Conservation (phyloP, 1,140 invertebrate species). For the Trissolcus basalis region DNA sequence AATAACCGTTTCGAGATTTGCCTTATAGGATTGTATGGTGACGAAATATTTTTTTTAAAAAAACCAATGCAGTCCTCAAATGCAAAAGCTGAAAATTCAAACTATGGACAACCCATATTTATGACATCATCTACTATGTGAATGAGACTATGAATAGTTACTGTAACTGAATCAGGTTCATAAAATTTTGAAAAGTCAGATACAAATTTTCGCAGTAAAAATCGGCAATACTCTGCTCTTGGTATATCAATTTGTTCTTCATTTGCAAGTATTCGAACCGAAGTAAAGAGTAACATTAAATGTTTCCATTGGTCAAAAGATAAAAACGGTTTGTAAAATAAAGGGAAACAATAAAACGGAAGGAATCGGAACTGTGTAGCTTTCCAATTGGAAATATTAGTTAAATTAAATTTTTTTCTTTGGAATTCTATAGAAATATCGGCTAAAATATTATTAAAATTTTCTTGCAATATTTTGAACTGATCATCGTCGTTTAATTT, state of each 20-base stretch:
- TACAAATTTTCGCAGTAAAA: conserved; percentile 14
- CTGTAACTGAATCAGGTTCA: conserved; percentile 3
- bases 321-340: conserved; percentile 7
- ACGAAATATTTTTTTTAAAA: conserved; percentile 7
- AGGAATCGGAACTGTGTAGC: conserved; percentile 29
- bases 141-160: conserved; percentile 14
- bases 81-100: conserved; percentile 12
- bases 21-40: conserved; percentile 1
- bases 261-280: conserved; percentile 10
- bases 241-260: neutral
- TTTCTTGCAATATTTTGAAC: conserved; percentile 6
- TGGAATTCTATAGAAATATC: conserved; percentile 30
- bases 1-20: conserved; percentile 12
- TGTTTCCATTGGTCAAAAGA: conserved; percentile 10
- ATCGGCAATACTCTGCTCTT: conserved; percentile 14
- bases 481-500: neutral
- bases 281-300: conserved; percentile 19
- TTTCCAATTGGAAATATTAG: conserved; percentile 27
- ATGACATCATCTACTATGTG: conserved; percentile 13
- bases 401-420: conserved; percentile 29
- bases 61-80: conserved; percentile 11
- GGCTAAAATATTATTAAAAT: conserved; percentile 9
- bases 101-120: conserved; percentile 10
- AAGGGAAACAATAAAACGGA: conserved; percentile 4
- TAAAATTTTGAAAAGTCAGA: conserved; percentile 4